A percentile compares a stretch with the other conserved stretches of the same genome.
These are phyloP conservation scores for Bombus ignitus DNA, from an alignment of 1,140 invertebrate species.

Conservation along the genomic window DNA sequence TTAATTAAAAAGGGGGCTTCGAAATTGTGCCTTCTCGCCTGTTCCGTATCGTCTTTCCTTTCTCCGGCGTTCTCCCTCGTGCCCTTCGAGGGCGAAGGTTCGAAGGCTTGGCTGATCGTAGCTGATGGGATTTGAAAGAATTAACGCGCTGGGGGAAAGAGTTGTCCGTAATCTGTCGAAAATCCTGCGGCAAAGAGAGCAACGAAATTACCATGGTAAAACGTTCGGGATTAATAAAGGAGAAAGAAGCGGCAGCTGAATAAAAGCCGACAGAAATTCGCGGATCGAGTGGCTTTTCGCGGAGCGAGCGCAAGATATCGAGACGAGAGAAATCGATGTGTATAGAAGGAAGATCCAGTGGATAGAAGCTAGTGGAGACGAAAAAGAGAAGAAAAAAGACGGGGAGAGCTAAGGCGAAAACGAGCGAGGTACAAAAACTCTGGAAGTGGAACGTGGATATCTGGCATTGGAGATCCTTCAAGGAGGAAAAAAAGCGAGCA, in stretches of 20 bases:
- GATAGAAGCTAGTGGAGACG: background rate
- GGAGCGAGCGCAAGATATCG: too few species aligned
- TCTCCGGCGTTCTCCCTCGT: background rate
- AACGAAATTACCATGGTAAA: slow-evolving; percentile 11
- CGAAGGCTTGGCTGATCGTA: background rate
- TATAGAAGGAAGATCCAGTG: too few species aligned
- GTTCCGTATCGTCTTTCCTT: background rate
- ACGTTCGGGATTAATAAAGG: background rate
- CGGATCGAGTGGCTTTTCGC: background rate
- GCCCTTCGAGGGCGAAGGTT: slow-evolving; percentile 10
- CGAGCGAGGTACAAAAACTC: too few species aligned
- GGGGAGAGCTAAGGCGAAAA: too few species aligned
- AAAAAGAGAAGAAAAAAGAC: background rate
- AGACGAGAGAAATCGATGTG: too few species aligned
- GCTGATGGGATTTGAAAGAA: background rate
- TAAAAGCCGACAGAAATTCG: background rate
- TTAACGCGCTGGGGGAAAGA: background rate
- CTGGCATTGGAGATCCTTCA: background rate
- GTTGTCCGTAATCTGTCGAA: too few species aligned
- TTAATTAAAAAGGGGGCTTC: slow-evolving; percentile 59
- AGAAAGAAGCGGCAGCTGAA: background rate
- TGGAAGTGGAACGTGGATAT: background rate
- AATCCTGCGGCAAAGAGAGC: background rate
- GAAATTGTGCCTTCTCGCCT: slow-evolving; percentile 19
- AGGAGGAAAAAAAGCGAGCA: too few species aligned